Evolutionary conservation across 2,888 invertebrate genomes (phyloP).

Genomic region (Noctua janthe): DNA sequence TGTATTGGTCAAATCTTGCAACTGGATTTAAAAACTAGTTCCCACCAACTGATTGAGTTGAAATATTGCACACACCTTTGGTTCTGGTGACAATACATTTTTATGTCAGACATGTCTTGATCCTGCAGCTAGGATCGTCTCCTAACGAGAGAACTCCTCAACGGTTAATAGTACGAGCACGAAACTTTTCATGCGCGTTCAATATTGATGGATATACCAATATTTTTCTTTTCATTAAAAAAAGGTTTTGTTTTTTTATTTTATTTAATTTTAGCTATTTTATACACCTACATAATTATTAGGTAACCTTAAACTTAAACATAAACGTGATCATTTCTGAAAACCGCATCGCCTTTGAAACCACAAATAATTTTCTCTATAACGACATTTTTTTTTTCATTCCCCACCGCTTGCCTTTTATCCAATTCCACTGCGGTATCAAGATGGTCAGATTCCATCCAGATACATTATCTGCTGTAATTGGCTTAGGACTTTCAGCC

Average conservation of each 20-base stretch:
- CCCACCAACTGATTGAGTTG: too few species aligned
- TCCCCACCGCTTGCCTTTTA: not conserved
- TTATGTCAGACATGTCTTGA: not conserved
- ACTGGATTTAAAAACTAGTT: too few species aligned
- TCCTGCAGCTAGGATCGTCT: not conserved
- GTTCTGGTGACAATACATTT: not conserved
- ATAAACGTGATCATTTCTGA: not conserved
- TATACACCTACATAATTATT: too few species aligned
- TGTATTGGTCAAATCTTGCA: too few species aligned
- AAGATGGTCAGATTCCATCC: slow-evolving; percentile 34
- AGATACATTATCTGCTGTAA: slow-evolving; percentile 39
- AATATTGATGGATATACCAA: not conserved
- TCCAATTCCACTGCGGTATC: slow-evolving; percentile 38
- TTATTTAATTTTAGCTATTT: too few species aligned
- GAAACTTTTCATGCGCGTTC: not conserved
- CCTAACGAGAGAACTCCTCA: not conserved
- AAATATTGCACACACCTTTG: too few species aligned
- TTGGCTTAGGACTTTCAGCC: slow-evolving; percentile 33
- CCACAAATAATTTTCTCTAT: not conserved
- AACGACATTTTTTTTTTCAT: not conserved
- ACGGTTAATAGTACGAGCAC: not conserved
- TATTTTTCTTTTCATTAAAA: not conserved
- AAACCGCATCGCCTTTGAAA: not conserved
- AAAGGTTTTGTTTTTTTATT: too few species aligned
- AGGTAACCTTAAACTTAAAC: not conserved